Percentiles rank a stretch among this genome's conserved stretches.
These are phyloP conservation scores for Leistus spinibarbis DNA, from an alignment of 2,888 invertebrate species.

Conservation along the genomic window DNA sequence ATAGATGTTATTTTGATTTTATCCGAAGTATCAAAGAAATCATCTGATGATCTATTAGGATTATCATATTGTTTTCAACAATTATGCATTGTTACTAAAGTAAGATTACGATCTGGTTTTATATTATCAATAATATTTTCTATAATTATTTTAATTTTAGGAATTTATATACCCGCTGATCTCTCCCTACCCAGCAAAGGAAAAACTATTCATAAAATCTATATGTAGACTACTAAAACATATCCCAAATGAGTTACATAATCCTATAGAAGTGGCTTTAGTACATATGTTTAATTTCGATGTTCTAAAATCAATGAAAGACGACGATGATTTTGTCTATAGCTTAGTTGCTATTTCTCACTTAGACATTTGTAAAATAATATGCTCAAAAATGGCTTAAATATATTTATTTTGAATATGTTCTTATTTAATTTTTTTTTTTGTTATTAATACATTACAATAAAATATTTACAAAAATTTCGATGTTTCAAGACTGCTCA, in stretches of 20 bases:
- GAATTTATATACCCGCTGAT: slow-evolving; percentile 9
- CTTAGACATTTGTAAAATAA: slow-evolving; percentile 33
- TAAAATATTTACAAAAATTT: slow-evolving; percentile 52
- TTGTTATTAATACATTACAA: background rate
- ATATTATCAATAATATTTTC: too few species aligned
- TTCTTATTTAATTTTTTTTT: background rate
- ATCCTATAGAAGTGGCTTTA: slow-evolving; percentile 28
- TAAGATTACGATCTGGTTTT: too few species aligned
- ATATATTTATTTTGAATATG: slow-evolving; percentile 4
- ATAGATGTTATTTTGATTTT: slow-evolving; percentile 31
- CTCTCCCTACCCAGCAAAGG: background rate
- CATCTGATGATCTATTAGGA: slow-evolving; percentile 11
- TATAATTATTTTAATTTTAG: slow-evolving; percentile 23
- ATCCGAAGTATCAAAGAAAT: slow-evolving; percentile 33
- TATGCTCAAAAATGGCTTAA: slow-evolving; percentile 34
- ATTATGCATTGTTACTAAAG: slow-evolving; percentile 27
- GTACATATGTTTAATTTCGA: slow-evolving; percentile 25
- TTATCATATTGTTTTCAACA: slow-evolving; percentile 37
- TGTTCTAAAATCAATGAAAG: slow-evolving; percentile 26
- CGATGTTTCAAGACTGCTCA: slow-evolving; percentile 72
- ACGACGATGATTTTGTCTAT: slow-evolving; percentile 32
- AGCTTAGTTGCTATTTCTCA: slow-evolving; percentile 23
- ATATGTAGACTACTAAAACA: slow-evolving; percentile 34
- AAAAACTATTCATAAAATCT: slow-evolving; percentile 33
- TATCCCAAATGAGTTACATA: slow-evolving; percentile 27